phyloP scores from a whole-genome alignment of 2,888 invertebrate genomes.

The Dasypolia templi region DNA sequence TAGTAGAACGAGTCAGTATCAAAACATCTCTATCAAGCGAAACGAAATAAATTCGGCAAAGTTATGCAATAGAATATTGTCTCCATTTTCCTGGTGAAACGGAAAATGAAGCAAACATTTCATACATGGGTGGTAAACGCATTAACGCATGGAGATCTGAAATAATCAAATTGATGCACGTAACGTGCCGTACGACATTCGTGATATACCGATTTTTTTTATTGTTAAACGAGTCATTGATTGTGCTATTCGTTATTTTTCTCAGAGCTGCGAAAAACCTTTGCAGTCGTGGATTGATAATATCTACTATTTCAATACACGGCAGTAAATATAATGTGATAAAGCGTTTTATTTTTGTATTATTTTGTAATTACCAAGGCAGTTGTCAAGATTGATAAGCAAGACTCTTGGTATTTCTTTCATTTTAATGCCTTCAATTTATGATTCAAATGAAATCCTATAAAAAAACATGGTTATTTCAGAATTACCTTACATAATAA shows the following conservation, averaged over 20 bases:
- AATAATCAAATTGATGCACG: conserved; percentile 22
- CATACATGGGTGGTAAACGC: conserved; percentile 8
- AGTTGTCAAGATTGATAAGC: neutral
- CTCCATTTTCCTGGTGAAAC: conserved; percentile 14
- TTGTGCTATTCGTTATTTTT: conserved; percentile 9
- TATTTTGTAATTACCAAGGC: neutral
- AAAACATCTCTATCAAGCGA: neutral
- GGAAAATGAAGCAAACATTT: conserved; percentile 26
- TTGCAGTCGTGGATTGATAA: neutral
- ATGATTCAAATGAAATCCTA: neutral
- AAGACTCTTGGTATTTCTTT: neutral
- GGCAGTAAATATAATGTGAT: neutral
- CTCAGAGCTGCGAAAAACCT: neutral
- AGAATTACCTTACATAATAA: conserved; percentile 15
- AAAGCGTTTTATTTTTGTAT: neutral
- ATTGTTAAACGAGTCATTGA: neutral
- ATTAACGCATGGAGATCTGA: conserved; percentile 20
- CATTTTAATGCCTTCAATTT: neutral
- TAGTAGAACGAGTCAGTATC: neutral
- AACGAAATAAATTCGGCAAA: neutral
- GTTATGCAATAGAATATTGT: neutral
- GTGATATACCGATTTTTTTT: conserved; percentile 9
- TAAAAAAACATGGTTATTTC: neutral
- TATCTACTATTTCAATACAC: neutral
- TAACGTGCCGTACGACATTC: conserved; percentile 16